A percentile compares a stretch with the other conserved stretches of the same genome.
Conservation (phyloP, 2,797 vertebrate species). For the Protosalanx chinensis region DNA sequence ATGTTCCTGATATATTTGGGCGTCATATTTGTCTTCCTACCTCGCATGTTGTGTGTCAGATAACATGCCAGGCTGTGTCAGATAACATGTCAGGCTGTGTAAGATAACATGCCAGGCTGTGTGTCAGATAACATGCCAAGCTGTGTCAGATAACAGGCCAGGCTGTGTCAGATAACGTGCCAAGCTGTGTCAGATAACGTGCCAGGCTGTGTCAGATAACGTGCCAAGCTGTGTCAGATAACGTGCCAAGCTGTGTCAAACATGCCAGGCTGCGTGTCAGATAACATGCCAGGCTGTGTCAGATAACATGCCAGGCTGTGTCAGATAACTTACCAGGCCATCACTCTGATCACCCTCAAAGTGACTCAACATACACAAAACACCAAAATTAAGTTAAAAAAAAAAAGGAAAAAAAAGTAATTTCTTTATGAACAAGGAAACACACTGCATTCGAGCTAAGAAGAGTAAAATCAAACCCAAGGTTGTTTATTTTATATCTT, state of each 20-base stretch:
- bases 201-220: background rate
- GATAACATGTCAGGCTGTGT: background rate
- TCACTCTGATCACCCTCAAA: too few species aligned
- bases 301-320: background rate
- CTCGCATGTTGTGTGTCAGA: background rate
- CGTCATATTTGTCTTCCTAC: constrained; percentile 42
- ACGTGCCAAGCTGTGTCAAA: too few species aligned
- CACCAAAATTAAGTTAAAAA: background rate
- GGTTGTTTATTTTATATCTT: constrained; percentile 46
- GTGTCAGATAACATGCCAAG: too few species aligned
- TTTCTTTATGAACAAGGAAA: too few species aligned
- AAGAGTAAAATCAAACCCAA: constrained; percentile 51
- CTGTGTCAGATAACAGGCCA: too few species aligned
- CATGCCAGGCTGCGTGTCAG: too few species aligned
- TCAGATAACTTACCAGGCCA: too few species aligned
- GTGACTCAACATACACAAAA: background rate
- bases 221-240: background rate
- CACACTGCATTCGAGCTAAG: background rate
- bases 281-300: background rate
- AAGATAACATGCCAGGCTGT: too few species aligned
- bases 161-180: too few species aligned
- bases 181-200: background rate
- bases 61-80: background rate
- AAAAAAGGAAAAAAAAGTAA: too few species aligned
- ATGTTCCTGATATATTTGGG: constrained; percentile 56